Base-by-base conservation (phyloP, 2,888 invertebrate genomes). In the Microplitis manilae region DNA sequence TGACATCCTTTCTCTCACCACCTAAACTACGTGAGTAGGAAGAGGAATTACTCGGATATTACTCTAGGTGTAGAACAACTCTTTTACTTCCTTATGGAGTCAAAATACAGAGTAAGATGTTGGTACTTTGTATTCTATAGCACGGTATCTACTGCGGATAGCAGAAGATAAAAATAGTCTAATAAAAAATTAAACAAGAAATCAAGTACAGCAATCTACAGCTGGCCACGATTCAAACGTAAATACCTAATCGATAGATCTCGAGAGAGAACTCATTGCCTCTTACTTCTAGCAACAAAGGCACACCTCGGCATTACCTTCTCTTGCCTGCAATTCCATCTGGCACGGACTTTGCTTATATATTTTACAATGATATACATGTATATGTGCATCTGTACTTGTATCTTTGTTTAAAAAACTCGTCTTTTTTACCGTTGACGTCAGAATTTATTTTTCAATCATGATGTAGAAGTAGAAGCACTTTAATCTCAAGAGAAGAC, bases 1-100 rank as follows among this genome's bases (percentile, higher is more conserved):
- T 71, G 62, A 64, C 41, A 64, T 62, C 72, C 72, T 72, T 72
- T 72, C 72, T 72, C 64, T 64, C 72, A 64, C 62, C 64, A 64
- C 15, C 17, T 39, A 40, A 13, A 20, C 41, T 20, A 64, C 39
- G 20, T 64, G 17, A 13, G 30, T 50, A 60, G 40, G n/a, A 17
- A 61, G 60, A 13, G 39, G 5, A n/a, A 70, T 61, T 71, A 62
- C 62, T 62, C 20, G 15, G 62, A 65, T 65, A 65, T 30, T 65
- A 65, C 65, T 65, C 38, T 13, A 65, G 65, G 30, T 65, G 30
- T 65, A 39, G 17, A 69, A 50, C 17, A 69, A 69, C 9, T 69
- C 50, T 9, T 50, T 59, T 50, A 50, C 50, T 50, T 50, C 50
- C 50, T 50, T 50, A 50, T 50, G 50, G 50, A 50, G 50, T 50